Conservation (phyloP, 2,888 invertebrate genomes). For the Apoda limacodes region DNA sequence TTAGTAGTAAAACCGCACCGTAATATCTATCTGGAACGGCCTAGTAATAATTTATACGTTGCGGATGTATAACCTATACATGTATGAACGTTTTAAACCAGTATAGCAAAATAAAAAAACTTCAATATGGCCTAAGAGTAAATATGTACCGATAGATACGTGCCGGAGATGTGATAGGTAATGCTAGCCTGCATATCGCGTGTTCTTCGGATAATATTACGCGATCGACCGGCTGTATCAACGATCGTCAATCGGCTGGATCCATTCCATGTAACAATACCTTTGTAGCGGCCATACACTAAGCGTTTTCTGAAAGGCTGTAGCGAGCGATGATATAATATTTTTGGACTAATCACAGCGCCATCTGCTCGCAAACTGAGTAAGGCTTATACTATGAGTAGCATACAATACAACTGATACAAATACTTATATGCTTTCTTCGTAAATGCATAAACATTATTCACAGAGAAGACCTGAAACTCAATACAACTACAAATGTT, state of each 20-base stretch:
- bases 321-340: no score
- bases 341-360: no score
- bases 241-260: conserved; percentile 65
- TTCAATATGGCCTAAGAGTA: no score
- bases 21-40: neutral
- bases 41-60: neutral
- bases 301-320: no score
- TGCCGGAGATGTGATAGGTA: conserved; percentile 53
- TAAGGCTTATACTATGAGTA: neutral
- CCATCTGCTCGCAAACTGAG: no score
- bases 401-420: neutral
- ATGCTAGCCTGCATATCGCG: conserved; percentile 62
- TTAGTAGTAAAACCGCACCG: conserved; percentile 22
- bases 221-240: conserved; percentile 63
- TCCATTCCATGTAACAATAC: conserved; percentile 68
- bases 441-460: neutral
- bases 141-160: conserved; percentile 22
- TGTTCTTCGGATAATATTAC: conserved; percentile 58
- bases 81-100: no score
- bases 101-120: no score
- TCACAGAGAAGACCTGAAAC: no score
- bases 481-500: no score
- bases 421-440: neutral
- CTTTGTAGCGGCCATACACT: conserved; percentile 33
- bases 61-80: no score